Evolutionary conservation across 2,113 vertebrate genomes (phyloP), one percentile per base, ranked within the genome.

Genomic region (Thalassarche chlororhynchos): DNA sequence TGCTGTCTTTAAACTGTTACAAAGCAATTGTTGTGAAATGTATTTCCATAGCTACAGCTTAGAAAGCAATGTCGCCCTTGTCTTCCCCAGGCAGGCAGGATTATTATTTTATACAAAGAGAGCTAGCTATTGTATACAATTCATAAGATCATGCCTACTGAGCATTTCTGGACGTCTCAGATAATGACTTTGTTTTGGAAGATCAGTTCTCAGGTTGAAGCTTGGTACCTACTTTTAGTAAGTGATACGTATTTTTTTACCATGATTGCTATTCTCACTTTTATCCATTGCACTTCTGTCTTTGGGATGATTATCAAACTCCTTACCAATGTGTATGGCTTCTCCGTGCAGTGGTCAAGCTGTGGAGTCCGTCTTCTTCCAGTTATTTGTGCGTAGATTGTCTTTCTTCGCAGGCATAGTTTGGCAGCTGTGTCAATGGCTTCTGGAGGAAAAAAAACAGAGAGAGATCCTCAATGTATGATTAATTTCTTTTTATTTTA

Each of bases 1-100:
- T 97, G 52, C 62, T 88, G 21, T 72, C 75, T 94, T 91, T 83
- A 82, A 86, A 77, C 62, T 62, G 49, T 71, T 91, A 26, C 21
- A 79, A 64, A 64, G 61, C 44, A 88, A 14, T 58, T 92, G 70
- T 55, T 94, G 74, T 94, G 76, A 65, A 52, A 79, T 83, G 57
- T 82, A 93, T 96, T 69, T 95, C 54, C 58, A 32, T 70, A 90
- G 74, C 76, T 96, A 38, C 83, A 58, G 62, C 54, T 80, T 85
- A 28, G 58, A 93, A 90, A 81, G 79, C 79, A 77, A 83, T 83
- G 26, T 86, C 3, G 2, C 66, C 34, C 51, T 88, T 92, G 64
- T 89, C 60, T 88, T 90, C 66, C 52, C 54, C 10, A 38, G 70
- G 49, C 62, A 87, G 61, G 47, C 70, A 57, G 36, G 9, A 60